These are phyloP conservation scores for Brachionichthys hirsutus DNA, from an alignment of 2,113 vertebrate species.

Conservation along the genomic window DNA sequence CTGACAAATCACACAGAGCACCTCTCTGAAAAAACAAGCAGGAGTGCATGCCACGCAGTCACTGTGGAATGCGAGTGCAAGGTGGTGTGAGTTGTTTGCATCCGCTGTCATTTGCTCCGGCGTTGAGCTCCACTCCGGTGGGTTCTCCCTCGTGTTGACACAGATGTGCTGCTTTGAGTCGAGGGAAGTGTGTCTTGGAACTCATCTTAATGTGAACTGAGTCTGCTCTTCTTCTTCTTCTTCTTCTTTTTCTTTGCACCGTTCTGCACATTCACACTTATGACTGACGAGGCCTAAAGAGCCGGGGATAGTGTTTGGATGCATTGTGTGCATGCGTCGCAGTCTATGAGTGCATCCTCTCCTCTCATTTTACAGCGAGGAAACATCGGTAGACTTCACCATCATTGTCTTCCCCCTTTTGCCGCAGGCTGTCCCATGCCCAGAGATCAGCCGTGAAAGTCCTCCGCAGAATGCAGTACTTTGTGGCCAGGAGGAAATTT, in stretches of 20 bases:
- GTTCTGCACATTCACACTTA: not conserved
- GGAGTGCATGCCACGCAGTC: slow-evolving; percentile 32
- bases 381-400: slow-evolving; percentile 13
- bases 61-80: slow-evolving; percentile 28
- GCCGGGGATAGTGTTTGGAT: not conserved
- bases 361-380: slow-evolving; percentile 12
- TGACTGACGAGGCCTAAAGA: slow-evolving; percentile 1
- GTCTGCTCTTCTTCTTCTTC: slow-evolving; percentile 43
- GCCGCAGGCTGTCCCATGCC: slow-evolving; percentile 82
- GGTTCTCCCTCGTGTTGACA: slow-evolving; percentile 60
- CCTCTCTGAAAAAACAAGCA: slow-evolving; percentile 43
- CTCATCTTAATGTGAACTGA: slow-evolving; percentile 35
- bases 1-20: slow-evolving; percentile 28
- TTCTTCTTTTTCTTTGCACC: slow-evolving; percentile 29
- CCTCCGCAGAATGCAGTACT: slow-evolving; percentile 88
- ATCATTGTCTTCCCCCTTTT: slow-evolving; percentile 7
- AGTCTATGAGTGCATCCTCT: not conserved
- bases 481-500: slow-evolving; percentile 88
- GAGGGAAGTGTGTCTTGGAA: slow-evolving; percentile 41
- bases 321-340: too few species aligned
- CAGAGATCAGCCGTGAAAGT: slow-evolving; percentile 86
- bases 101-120: slow-evolving; percentile 51
- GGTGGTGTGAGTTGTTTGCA: slow-evolving; percentile 49
- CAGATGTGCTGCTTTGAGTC: slow-evolving; percentile 61
- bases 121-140: slow-evolving; percentile 46